These are phyloP conservation scores for Agrotis segetum DNA, from an alignment of 2,888 invertebrate genomes.

Conservation along the genomic window DNA sequence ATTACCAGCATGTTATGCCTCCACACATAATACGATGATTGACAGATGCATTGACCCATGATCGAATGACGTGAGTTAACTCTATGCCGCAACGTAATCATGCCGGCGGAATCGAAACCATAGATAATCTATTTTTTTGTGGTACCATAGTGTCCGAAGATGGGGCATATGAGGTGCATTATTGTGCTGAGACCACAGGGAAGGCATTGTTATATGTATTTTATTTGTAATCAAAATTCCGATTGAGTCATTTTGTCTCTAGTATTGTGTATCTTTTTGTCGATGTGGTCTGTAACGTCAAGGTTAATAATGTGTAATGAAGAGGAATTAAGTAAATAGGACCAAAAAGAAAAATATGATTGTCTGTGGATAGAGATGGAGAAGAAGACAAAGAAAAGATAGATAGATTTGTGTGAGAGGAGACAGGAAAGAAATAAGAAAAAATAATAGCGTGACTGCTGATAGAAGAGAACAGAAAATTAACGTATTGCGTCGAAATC, in stretches of 20 bases:
- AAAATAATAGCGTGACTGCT: too few species aligned
- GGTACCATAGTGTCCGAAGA: conserved; percentile 2
- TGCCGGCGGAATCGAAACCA: conserved; percentile 33
- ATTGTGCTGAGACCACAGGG: conserved; percentile 32
- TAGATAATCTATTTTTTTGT: conserved; percentile 50
- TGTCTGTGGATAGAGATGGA: too few species aligned
- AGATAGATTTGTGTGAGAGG: too few species aligned
- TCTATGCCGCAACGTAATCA: conserved; percentile 48
- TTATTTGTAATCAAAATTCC: conserved; percentile 11
- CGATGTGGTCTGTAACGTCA: too few species aligned
- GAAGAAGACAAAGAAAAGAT: too few species aligned
- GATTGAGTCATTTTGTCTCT: conserved; percentile 17
- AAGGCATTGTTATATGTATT: conserved; percentile 20
- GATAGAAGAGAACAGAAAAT: too few species aligned
- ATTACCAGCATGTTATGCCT: conserved; percentile 52
- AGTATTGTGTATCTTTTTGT: neutral
- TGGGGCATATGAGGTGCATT: conserved; percentile 9
- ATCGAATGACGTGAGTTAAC: conserved; percentile 41
- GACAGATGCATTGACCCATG: conserved; percentile 51
- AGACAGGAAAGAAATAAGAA: too few species aligned
- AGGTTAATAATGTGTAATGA: too few species aligned
- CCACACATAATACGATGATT: conserved; percentile 52
- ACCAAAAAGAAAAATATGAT: too few species aligned
- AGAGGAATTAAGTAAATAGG: too few species aligned
- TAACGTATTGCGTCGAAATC: too few species aligned